Conservation (phyloP, 1,140 invertebrate genomes). For the Brachionus rotundiformis region DNA sequence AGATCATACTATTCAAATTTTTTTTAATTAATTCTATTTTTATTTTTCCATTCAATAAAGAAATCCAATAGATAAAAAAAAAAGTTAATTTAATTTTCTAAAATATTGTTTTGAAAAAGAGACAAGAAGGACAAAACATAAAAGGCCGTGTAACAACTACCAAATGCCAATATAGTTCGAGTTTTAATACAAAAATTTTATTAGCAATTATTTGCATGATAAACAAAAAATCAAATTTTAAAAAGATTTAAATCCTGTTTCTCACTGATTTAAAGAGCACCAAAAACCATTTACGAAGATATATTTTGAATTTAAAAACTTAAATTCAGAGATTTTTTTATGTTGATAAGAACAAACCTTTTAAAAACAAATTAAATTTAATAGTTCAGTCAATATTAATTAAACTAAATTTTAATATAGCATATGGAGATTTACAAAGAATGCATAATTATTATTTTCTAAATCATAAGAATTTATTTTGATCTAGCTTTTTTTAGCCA, state of each 20-base stretch:
- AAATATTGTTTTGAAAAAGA: background rate
- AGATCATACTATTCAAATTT: background rate
- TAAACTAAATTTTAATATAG: background rate
- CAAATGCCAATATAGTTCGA: conserved; percentile 1
- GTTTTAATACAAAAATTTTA: background rate
- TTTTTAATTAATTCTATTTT: background rate
- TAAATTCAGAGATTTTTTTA: too few relatives aligned
- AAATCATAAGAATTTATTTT: too few relatives aligned
- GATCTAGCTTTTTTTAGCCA: too few relatives aligned
- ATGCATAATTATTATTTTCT: too few relatives aligned
- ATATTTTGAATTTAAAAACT: too few relatives aligned
- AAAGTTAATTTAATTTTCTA: conserved; percentile 2
- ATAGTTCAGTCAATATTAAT: background rate
- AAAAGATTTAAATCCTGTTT: background rate
- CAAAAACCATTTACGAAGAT: too few relatives aligned
- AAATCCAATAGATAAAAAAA: background rate
- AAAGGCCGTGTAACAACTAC: background rate
- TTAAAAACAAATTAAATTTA: background rate
- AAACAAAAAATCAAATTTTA: conserved; percentile 10
- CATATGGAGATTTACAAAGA: background rate
- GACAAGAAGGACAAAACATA: background rate
- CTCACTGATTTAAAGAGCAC: background rate
- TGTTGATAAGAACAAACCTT: background rate
- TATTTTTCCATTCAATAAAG: background rate
- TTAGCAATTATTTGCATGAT: conserved; percentile 17